A percentile compares a stretch with the other conserved stretches of the same genome.
Evolutionary conservation across 2,888 invertebrate genomes (phyloP).

Genomic region (Horisme vitalbata): DNA sequence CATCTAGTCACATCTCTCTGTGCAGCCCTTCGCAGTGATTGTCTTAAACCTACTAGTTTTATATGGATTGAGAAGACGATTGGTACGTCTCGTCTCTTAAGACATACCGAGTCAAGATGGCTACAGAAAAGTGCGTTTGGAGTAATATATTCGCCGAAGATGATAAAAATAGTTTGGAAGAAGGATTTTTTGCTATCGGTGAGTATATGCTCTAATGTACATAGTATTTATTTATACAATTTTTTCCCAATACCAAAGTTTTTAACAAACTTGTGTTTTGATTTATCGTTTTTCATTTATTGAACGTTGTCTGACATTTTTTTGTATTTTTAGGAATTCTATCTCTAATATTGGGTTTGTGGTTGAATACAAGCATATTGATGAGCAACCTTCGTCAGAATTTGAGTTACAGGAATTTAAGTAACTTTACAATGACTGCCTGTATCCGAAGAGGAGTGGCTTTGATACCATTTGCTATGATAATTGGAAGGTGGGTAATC

Average conservation of each 20-base stretch:
- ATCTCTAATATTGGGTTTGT: slow-evolving; percentile 45
- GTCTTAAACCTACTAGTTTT: slow-evolving; percentile 11
- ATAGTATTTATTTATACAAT: too few relatives aligned
- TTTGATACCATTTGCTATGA: slow-evolving; percentile 30
- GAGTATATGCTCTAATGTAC: background rate
- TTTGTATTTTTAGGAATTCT: slow-evolving; percentile 48
- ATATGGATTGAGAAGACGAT: background rate
- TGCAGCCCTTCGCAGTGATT: slow-evolving; percentile 14
- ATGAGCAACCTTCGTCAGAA: slow-evolving; percentile 46
- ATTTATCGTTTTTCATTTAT: too few relatives aligned
- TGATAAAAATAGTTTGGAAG: slow-evolving; percentile 41
- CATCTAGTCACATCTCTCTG: slow-evolving; percentile 25
- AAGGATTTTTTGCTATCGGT: slow-evolving; percentile 52
- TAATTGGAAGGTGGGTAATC: slow-evolving; percentile 35
- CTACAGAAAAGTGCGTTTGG: slow-evolving; percentile 46
- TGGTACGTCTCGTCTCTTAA: background rate
- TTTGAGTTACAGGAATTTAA: slow-evolving; percentile 64
- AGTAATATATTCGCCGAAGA: slow-evolving; percentile 45
- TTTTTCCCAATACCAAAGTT: too few relatives aligned
- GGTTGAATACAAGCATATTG: slow-evolving; percentile 48
- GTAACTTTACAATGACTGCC: slow-evolving; percentile 59
- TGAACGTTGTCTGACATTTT: background rate
- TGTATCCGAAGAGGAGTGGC: slow-evolving; percentile 47
- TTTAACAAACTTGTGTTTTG: too few relatives aligned
- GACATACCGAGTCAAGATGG: slow-evolving; percentile 8